Evolutionary conservation across 2,113 vertebrate species (phyloP).

Genomic region (Isichthys henryi): DNA sequence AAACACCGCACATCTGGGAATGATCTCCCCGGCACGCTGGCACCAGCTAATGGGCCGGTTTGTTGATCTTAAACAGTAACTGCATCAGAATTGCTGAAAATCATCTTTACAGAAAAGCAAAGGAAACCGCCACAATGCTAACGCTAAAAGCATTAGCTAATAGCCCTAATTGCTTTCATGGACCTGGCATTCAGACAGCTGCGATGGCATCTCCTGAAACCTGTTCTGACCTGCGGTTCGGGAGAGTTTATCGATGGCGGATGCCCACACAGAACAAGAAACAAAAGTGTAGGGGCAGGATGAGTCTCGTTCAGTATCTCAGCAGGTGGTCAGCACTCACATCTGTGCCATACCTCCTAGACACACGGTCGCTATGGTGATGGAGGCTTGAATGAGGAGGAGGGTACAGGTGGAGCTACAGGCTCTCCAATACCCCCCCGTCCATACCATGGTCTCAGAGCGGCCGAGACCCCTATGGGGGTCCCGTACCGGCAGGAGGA

Average conservation of each 20-base stretch:
- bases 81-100: slow-evolving; percentile 25
- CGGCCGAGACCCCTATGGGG: not conserved
- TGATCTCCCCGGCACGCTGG: slow-evolving; percentile 26
- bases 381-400: not conserved
- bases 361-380: slow-evolving; percentile 9
- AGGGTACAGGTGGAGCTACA: not conserved
- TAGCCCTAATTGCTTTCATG: not conserved
- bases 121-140: not conserved
- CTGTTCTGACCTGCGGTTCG: not conserved
- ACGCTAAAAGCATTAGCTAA: not conserved
- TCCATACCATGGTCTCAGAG: not conserved
- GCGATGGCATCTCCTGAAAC: not conserved
- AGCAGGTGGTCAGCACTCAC: not conserved
- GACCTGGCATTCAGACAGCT: not conserved
- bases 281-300: not conserved
- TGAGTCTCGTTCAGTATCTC: not conserved
- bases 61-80: slow-evolving; percentile 39
- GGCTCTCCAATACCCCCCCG: not conserved
- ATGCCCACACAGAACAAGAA: not conserved
- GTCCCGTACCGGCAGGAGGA: not conserved
- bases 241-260: not conserved
- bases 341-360: not conserved
- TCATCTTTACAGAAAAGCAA: not conserved
- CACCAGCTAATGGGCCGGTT: slow-evolving; percentile 22
- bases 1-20: slow-evolving; percentile 37